A percentile compares a stretch with the other conserved stretches of the same genome.
Evolutionary conservation across 2,113 vertebrate genomes (phyloP).

Genomic region (Brachypteracias leptosomus): DNA sequence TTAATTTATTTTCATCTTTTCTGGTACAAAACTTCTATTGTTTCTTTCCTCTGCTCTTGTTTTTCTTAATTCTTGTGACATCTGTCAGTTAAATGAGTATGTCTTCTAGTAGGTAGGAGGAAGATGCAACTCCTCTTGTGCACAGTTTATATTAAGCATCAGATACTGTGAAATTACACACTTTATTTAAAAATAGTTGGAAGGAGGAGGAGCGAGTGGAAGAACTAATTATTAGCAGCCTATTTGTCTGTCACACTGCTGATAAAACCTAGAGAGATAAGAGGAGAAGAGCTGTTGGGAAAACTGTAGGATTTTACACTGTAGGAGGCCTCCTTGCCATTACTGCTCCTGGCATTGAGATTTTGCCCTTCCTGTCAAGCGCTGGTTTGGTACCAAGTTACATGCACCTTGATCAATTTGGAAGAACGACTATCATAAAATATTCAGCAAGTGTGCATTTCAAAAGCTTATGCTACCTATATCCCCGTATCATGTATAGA

Average conservation of each 20-base stretch:
- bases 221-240: neutral
- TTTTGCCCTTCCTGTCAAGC: neutral
- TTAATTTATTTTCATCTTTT: neutral
- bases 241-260: neutral
- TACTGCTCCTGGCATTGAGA: neutral
- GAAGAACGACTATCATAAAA: neutral
- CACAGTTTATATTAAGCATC: neutral
- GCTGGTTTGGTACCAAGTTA: neutral
- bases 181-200: neutral
- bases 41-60: neutral
- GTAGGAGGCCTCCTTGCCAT: neutral
- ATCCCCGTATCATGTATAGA: neutral
- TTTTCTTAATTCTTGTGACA: neutral
- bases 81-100: neutral
- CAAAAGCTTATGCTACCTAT: neutral
- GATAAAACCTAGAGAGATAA: neutral
- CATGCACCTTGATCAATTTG: neutral
- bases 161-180: neutral
- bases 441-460: neutral
- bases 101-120: neutral
- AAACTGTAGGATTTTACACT: neutral
- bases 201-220: neutral
- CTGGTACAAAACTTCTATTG: neutral
- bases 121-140: neutral
- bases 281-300: neutral